A percentile compares a stretch with the other conserved stretches of the same genome.
Conservation (phyloP, 2,797 vertebrate genomes). For the Phalanger gymnotis region DNA sequence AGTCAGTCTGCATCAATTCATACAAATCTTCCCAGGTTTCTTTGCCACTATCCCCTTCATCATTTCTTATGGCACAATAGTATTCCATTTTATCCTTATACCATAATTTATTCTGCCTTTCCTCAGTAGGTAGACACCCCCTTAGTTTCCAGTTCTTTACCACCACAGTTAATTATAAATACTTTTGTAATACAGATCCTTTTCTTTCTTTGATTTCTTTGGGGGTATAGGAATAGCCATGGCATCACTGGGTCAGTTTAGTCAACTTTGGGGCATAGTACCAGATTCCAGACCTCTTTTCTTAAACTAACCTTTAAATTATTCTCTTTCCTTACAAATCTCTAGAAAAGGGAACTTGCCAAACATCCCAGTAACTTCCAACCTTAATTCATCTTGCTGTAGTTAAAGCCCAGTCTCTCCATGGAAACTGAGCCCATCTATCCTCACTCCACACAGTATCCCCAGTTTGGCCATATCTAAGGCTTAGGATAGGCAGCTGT, state of each 20-base stretch:
- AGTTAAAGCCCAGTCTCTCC: not conserved
- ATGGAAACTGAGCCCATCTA: not conserved
- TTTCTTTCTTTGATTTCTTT: not conserved
- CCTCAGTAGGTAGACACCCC: not conserved
- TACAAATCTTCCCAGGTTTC: not conserved
- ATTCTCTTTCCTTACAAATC: not conserved
- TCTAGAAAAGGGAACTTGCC: not conserved
- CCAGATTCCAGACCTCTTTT: not conserved
- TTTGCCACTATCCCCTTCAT: not conserved
- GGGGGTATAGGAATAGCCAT: not conserved
- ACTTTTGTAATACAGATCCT: not conserved
- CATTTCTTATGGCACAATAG: not conserved
- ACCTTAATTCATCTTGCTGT: not conserved
- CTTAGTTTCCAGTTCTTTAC: not conserved
- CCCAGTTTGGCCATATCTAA: not conserved
- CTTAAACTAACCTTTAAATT: not conserved
- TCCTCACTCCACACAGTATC: not conserved
- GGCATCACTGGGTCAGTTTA: not conserved
- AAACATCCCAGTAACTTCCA: not conserved
- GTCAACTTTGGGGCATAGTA: not conserved
- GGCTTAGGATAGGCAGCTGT: not conserved
- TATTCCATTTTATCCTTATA: not conserved
- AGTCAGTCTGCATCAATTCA: not conserved
- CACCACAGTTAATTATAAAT: not conserved
- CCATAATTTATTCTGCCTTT: not conserved